Percentiles rank a stretch among this genome's conserved stretches.
Evolutionary conservation across 2,888 invertebrate genomes (phyloP).

Genomic region (Meteorus cinctellus): DNA sequence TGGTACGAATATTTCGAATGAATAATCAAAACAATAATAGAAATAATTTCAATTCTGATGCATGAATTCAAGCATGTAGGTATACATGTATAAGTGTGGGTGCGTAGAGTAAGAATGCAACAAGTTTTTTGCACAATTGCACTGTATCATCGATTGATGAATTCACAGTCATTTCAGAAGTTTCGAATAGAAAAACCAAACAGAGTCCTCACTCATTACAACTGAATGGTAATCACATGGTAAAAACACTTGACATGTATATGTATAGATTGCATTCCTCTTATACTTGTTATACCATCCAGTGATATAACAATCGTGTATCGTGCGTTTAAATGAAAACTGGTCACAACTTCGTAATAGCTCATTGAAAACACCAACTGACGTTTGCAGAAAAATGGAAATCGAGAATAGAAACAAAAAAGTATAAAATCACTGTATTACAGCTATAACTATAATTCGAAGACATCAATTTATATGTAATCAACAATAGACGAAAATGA

Average conservation of each 20-base stretch:
- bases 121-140: constrained; percentile 27
- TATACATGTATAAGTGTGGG: too few relatives aligned
- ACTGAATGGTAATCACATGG: not conserved
- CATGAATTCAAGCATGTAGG: too few relatives aligned
- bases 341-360: not conserved
- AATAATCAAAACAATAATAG: too few relatives aligned
- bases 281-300: not conserved
- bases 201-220: not conserved
- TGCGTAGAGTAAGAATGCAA: constrained; percentile 14
- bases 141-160: constrained; percentile 26
- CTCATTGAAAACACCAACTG: constrained; percentile 1
- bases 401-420: not conserved
- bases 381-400: not conserved
- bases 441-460: not conserved
- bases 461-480: not conserved
- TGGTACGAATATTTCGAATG: too few relatives aligned
- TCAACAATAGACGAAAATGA: not conserved
- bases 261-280: not conserved
- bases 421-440: not conserved
- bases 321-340: not conserved
- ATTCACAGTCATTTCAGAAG: not conserved
- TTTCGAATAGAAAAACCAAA: not conserved
- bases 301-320: not conserved
- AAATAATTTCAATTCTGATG: too few relatives aligned
- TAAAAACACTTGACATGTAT: not conserved